Percentiles rank a stretch among this genome's conserved stretches.
phyloP scores from a whole-genome alignment of 2,113 vertebrate species.

The Cyphomyrus discorhynchus region DNA sequence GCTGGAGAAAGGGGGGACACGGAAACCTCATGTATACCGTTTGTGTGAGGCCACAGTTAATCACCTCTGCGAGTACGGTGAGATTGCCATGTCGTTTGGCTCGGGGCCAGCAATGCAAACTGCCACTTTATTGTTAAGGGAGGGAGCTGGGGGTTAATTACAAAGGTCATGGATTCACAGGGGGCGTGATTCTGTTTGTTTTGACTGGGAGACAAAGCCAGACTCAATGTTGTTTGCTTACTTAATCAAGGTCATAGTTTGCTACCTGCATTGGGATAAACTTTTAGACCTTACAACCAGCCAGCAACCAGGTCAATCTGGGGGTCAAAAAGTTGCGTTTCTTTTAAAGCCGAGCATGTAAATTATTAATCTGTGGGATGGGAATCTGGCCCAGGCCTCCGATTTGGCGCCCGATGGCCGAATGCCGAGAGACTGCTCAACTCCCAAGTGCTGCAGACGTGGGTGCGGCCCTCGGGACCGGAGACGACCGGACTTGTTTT shows the following conservation, averaged over 20 bases:
- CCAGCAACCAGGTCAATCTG: not conserved
- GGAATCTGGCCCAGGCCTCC: not conserved
- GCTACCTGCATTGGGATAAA: not conserved
- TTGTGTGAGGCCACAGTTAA: not conserved
- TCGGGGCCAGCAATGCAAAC: not conserved
- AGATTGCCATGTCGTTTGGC: not conserved
- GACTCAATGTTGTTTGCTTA: not conserved
- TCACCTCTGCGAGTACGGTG: not conserved
- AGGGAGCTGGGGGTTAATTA: not conserved
- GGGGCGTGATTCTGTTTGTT: not conserved
- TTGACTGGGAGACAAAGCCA: not conserved
- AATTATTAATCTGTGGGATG: not conserved
- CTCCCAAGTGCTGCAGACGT: not conserved
- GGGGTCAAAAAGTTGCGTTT: not conserved
- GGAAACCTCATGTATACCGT: not conserved
- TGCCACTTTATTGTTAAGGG: not conserved
- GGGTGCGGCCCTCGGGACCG: not conserved
- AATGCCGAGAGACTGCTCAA: not conserved
- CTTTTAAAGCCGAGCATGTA: not conserved
- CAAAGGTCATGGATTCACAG: not conserved
- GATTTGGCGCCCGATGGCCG: not conserved
- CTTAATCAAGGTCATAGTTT: not conserved
- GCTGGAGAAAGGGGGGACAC: not conserved
- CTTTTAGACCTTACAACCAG: not conserved
- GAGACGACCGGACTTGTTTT: conserved; percentile 8